These are phyloP conservation scores for Scomber scombrus DNA, from an alignment of 2,113 vertebrate species.

Conservation along the genomic window DNA sequence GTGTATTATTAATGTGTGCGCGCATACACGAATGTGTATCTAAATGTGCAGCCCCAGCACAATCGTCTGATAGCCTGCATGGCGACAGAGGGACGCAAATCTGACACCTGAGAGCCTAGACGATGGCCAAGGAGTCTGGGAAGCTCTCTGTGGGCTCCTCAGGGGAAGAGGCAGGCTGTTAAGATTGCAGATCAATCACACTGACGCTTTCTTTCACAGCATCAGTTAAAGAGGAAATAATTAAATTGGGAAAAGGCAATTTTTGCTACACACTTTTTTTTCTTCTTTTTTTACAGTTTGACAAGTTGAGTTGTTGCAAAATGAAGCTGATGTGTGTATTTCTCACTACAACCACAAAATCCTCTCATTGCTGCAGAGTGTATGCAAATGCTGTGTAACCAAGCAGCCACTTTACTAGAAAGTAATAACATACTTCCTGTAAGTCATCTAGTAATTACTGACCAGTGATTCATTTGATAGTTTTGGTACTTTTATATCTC, in stretches of 20 bases:
- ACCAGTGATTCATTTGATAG: no score
- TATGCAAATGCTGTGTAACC: not conserved
- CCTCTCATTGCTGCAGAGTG: not conserved
- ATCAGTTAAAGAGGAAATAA: conserved; percentile 50
- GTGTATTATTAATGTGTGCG: not conserved
- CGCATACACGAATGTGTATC: conserved; percentile 29
- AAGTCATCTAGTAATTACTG: not conserved
- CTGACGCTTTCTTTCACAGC: conserved; percentile 56
- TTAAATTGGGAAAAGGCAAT: conserved; percentile 45
- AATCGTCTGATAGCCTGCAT: conserved; percentile 81
- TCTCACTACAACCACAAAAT: not conserved
- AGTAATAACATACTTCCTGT: not conserved
- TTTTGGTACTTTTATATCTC: no score
- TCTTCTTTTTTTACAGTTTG: not conserved
- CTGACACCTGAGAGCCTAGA: conserved; percentile 85
- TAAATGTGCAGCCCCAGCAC: conserved; percentile 83
- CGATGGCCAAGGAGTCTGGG: conserved; percentile 67
- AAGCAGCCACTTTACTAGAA: not conserved
- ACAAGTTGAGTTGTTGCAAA: conserved; percentile 25
- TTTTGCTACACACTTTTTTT: conserved; percentile 3
- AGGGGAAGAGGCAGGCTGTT: conserved; percentile 48
- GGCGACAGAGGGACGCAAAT: conserved; percentile 84
- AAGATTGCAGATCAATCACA: conserved; percentile 64
- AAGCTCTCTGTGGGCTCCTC: conserved; percentile 63
- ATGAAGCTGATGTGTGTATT: not conserved